phyloP scores from a whole-genome alignment of 2,888 invertebrate species.

The Tachystola acroxantha region DNA sequence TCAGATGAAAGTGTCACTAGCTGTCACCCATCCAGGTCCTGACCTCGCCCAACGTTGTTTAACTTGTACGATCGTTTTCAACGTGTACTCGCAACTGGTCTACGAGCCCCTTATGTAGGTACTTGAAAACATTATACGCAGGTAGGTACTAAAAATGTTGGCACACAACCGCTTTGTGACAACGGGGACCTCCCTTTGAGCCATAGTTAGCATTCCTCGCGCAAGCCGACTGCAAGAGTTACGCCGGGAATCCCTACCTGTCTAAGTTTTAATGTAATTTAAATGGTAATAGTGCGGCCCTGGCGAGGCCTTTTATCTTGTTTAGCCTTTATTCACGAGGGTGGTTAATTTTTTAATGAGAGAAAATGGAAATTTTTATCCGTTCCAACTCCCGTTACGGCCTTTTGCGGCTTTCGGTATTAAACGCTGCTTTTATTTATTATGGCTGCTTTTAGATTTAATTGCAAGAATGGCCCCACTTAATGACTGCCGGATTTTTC shows the following conservation, averaged over 20 bases:
- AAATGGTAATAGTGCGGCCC: conserved; percentile 23
- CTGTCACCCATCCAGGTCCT: no score
- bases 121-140: not conserved
- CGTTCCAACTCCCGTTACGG: not conserved
- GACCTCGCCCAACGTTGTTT: no score
- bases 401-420: conserved; percentile 2
- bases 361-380: conserved; percentile 10
- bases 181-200: not conserved
- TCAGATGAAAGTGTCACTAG: no score
- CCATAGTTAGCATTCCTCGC: conserved; percentile 26
- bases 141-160: not conserved
- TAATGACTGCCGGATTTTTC: conserved; percentile 6
- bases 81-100: no score
- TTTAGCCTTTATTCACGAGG: conserved; percentile 3
- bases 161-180: not conserved
- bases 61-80: no score
- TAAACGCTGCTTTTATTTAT: conserved; percentile 5
- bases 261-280: conserved; percentile 37
- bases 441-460: conserved; percentile 10
- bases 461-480: conserved; percentile 8
- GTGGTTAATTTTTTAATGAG: conserved; percentile 11
- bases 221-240: conserved; percentile 20
- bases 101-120: no score
- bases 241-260: conserved; percentile 21
- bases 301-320: conserved; percentile 2